These are phyloP conservation scores for Drosophila kurseongensis DNA, from an alignment of 1,140 invertebrate genomes.

Conservation along the genomic window DNA sequence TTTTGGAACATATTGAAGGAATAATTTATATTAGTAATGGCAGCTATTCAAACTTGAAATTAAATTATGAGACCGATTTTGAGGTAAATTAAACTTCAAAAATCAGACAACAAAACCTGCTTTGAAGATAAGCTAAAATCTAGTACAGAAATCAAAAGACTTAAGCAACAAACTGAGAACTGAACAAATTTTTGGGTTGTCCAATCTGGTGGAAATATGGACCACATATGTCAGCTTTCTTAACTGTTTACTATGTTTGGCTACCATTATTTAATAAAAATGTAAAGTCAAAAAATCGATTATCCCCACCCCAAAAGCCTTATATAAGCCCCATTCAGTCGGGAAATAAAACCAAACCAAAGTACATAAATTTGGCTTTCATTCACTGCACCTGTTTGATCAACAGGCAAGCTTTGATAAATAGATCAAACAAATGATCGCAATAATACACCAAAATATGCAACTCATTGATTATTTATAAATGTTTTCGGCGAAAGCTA, in stretches of 20 bases:
- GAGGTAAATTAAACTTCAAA: too few relatives aligned
- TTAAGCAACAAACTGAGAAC: constrained; percentile 29
- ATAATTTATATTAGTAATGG: too few relatives aligned
- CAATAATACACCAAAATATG: constrained; percentile 15
- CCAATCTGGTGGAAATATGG: not conserved
- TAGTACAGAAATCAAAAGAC: constrained; percentile 35
- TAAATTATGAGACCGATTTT: too few relatives aligned
- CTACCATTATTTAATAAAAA: not conserved
- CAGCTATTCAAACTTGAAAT: too few relatives aligned
- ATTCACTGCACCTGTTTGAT: constrained; percentile 34
- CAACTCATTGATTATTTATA: constrained; percentile 42
- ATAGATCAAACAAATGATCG: constrained; percentile 26
- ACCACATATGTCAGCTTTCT: not conserved
- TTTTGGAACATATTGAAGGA: too few relatives aligned
- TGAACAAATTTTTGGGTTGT: not conserved
- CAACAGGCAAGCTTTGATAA: constrained; percentile 9
- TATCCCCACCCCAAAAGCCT: constrained; percentile 2
- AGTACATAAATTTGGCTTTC: constrained; percentile 13
- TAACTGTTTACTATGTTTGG: not conserved
- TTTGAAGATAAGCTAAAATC: not conserved
- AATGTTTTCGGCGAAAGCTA: constrained; percentile 26
- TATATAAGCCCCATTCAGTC: constrained; percentile 11
- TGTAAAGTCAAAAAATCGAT: constrained; percentile 15
- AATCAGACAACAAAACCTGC: too few relatives aligned
- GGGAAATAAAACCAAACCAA: not conserved